Conservation (phyloP, 1,140 invertebrate species). For the Drosophila erecta region DNA sequence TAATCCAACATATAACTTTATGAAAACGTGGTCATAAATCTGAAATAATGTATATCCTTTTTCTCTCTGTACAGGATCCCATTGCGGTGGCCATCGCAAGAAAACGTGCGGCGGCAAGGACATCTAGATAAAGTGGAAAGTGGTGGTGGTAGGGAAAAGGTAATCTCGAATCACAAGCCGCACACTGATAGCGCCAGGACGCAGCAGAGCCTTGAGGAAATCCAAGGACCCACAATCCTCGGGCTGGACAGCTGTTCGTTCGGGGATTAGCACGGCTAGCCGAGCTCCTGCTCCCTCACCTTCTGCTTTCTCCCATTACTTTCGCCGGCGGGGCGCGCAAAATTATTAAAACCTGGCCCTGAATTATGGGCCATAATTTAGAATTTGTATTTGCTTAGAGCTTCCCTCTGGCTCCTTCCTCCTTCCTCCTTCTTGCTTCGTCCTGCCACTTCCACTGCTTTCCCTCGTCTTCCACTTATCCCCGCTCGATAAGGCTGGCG, state of each 20-base stretch:
- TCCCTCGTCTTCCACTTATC: too few species aligned
- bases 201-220: not conserved
- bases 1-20: too few species aligned
- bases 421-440: not conserved
- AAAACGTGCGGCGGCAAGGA: slow-evolving; percentile 56
- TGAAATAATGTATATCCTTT: not conserved
- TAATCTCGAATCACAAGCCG: slow-evolving; percentile 66
- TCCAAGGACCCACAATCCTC: slow-evolving; percentile 30
- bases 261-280: slow-evolving; percentile 44
- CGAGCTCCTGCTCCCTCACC: slow-evolving; percentile 17
- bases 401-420: slow-evolving; percentile 10
- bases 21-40: too few species aligned
- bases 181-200: slow-evolving; percentile 60
- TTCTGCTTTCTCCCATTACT: slow-evolving; percentile 3
- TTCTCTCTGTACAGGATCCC: slow-evolving; percentile 12
- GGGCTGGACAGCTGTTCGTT: slow-evolving; percentile 59
- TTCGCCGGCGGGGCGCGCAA: slow-evolving; percentile 21
- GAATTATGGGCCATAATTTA: slow-evolving; percentile 61
- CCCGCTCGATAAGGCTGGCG: slow-evolving; percentile 17
- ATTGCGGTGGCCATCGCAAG: not conserved
- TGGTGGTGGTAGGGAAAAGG: slow-evolving; percentile 26
- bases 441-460: too few species aligned
- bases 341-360: slow-evolving; percentile 55
- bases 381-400: slow-evolving; percentile 47
- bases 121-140: slow-evolving; percentile 62